phyloP scores from a whole-genome alignment of 2,888 invertebrate genomes.

The Eupithecia tripunctaria region DNA sequence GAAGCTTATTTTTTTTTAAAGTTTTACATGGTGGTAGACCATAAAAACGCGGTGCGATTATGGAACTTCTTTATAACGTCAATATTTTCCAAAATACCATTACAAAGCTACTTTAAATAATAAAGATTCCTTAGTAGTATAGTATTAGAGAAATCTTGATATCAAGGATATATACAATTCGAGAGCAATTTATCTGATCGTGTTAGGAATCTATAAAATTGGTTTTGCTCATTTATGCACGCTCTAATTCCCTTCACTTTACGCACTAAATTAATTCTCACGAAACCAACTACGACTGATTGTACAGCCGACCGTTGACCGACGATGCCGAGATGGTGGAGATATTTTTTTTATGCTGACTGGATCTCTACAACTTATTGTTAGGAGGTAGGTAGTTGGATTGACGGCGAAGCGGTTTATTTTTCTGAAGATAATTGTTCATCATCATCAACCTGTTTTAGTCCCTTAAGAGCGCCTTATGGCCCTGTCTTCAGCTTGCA shows the following conservation, averaged over 20 bases:
- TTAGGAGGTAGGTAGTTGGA: background rate
- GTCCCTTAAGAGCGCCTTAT: background rate
- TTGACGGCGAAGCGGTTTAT: slow-evolving; percentile 8
- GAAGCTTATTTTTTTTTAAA: too few species aligned
- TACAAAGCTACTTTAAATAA: background rate
- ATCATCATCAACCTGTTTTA: too few species aligned
- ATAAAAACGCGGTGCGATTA: background rate
- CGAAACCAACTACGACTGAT: slow-evolving; percentile 22
- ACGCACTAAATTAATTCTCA: slow-evolving; percentile 32
- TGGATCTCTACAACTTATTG: slow-evolving; percentile 1
- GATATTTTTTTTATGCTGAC: background rate
- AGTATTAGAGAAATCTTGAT: background rate
- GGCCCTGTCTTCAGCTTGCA: too few species aligned
- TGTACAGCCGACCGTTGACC: slow-evolving; percentile 20
- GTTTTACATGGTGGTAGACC: too few species aligned
- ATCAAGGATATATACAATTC: slow-evolving; percentile 3
- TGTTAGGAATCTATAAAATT: slow-evolving; percentile 23
- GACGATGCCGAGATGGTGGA: background rate
- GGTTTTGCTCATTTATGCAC: slow-evolving; percentile 30
- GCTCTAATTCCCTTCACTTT: slow-evolving; percentile 37
- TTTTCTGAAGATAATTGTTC: background rate
- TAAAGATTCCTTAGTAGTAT: background rate
- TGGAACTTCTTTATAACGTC: background rate
- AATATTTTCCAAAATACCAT: background rate
- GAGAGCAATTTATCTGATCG: slow-evolving; percentile 14